phyloP scores from a whole-genome alignment of 2,888 invertebrate species.

The Acrobasis consociella region DNA sequence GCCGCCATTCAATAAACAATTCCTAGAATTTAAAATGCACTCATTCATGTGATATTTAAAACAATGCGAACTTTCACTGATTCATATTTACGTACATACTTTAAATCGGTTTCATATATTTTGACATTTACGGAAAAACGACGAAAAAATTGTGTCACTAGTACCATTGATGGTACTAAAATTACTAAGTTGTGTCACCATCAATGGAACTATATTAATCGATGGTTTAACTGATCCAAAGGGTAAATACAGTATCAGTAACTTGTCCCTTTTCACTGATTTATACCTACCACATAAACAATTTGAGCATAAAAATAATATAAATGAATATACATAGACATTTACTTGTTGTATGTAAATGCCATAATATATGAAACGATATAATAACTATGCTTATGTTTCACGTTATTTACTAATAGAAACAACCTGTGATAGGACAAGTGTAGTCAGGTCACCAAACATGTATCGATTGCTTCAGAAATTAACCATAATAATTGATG shows the following conservation, averaged over 20 bases:
- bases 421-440: conserved; percentile 65
- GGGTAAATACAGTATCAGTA: no score
- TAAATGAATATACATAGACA: no score
- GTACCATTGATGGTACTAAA: no score
- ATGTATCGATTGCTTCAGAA: conserved; percentile 38
- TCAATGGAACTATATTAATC: no score
- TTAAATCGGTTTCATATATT: conserved; percentile 25
- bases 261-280: no score
- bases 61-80: conserved; percentile 53
- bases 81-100: conserved; percentile 42
- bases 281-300: no score
- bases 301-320: no score
- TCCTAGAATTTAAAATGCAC: conserved; percentile 61
- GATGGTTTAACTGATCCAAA: no score
- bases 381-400: conserved; percentile 41
- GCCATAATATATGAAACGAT: conserved; percentile 25
- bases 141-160: no score
- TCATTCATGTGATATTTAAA: conserved; percentile 74
- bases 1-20: conserved; percentile 35
- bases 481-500: conserved; percentile 21
- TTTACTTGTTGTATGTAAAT: background rate
- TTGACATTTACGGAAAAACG: conserved; percentile 26
- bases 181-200: no score
- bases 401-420: conserved; percentile 38
- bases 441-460: conserved; percentile 44